Evolutionary conservation across 2,113 vertebrate species (phyloP), one percentile per base, ranked within the genome.

Genomic region (Atherinomorus stipes): DNA sequence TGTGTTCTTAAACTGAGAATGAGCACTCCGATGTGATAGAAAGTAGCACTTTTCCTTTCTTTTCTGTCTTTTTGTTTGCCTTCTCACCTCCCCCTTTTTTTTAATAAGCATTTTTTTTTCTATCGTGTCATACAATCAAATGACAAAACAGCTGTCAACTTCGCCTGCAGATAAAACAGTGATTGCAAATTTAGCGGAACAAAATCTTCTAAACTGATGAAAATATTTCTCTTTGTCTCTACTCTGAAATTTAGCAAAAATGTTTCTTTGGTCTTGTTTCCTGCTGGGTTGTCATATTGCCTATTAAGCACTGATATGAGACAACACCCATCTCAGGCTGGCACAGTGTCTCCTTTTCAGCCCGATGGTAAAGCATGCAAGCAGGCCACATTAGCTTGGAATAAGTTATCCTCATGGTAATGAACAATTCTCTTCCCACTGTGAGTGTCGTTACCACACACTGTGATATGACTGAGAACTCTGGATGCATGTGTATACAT

Each of bases 391-490:
- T 64, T 22, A 60, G 79, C 62, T 68, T 38, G 52, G 68, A 86
- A 13, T 76, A 65, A 83, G 50, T 80, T 74, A 60, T 64, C 80
- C 31, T 80, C 9, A 67, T 75, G 47, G 63, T 81, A 87, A 88
- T 81, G 71, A 90, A 88, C 76, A 68, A 76, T 71, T 72, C 64
- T 59, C 70, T 65, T 78, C 84, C 50, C 73, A 71, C 78, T 74
- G 81, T 2, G 75, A 85, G 31, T 12, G 25, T 65, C 69, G 73
- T 90, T 81, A 83, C 82, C 86, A 45, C 89, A 77, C 63, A 69
- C 80, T 68, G 81, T 13, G 77, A 76, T 53, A 67, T 64, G 66
- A 61, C 60, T 76, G 47, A 23, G 40, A 61, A 26, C 40, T 62
- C 60, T 23, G 6, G 4, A 63, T 13, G 37, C 53, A 57, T 12